Percentiles rank a stretch among this genome's conserved stretches.
phyloP scores from a whole-genome alignment of 2,113 vertebrate genomes.

The Calyptommatus sinebrachiatus region DNA sequence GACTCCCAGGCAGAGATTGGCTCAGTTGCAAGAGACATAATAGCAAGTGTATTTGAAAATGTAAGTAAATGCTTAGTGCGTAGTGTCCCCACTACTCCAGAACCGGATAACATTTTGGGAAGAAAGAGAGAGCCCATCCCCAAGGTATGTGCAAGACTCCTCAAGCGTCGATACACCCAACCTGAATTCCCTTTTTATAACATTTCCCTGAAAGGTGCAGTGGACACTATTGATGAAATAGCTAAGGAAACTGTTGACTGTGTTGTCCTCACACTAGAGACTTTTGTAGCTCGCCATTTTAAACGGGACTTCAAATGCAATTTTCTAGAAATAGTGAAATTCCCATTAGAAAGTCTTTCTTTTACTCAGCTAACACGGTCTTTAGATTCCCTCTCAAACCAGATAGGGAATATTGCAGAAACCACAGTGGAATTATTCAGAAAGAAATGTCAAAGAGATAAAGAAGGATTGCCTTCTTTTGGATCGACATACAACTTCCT shows the following conservation, averaged over 20 bases:
- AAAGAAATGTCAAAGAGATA: not conserved
- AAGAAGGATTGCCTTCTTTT: not conserved
- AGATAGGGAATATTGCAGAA: not conserved
- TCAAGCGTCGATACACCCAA: not conserved
- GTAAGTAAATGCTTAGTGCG: not conserved
- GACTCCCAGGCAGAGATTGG: not conserved
- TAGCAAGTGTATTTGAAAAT: not conserved
- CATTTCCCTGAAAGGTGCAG: not conserved
- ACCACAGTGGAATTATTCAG: not conserved
- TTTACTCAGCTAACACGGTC: not conserved
- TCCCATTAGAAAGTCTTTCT: not conserved
- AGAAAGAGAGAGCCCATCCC: not conserved
- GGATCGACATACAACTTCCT: not conserved
- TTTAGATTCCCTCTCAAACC: not conserved
- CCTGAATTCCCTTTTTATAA: not conserved
- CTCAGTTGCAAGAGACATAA: not conserved
- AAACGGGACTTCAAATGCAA: constrained; percentile 3
- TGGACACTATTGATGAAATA: not conserved
- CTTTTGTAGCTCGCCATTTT: constrained; percentile 5
- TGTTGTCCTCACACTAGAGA: constrained; percentile 19
- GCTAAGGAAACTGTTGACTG: not conserved
- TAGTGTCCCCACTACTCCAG: not conserved
- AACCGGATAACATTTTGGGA: not conserved
- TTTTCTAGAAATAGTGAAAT: constrained; percentile 13
- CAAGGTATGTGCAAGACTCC: not conserved